Evolutionary conservation across 2,888 invertebrate species (phyloP), one percentile per base, ranked within the genome.

Genomic region (Leptopilina drosophilae): DNA sequence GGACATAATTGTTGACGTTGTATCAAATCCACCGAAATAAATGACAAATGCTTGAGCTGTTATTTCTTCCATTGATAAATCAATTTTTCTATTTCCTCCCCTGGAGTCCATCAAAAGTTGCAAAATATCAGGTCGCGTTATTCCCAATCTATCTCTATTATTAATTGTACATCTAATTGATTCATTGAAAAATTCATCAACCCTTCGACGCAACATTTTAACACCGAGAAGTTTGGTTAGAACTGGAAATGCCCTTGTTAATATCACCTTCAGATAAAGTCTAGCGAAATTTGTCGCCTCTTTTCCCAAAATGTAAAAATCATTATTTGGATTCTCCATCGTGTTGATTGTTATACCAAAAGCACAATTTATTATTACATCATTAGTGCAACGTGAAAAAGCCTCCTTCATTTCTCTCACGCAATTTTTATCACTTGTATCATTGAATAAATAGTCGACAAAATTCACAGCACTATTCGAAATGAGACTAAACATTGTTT

Each of bases 111-210:
- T 92, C 66, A 94, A 87, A 14, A 94, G 84, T 78, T 94, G 93
- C 9, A 94, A 92, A 93, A 94, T 93, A 82, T 94, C 94, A 0
- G 93, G 93, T 78, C 94, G 87, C 6, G 92, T 76, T 42, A 88
- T 86, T 0, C 82, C 82, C 0, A 83, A 73, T 5, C 40, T 69
- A 3, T 81, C 85, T 12, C 86, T 79, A 0, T 64, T 79, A 9
- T 82, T 77, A 5, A 87, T 79, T 0, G 85, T 86, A 1, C 65
- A 62, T 14, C 42, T 46, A 1, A 86, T 78, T 9, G 84, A 62
- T 49, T 81, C 56, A 2, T 14, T 79, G 76, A 87, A 87, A 77
- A 84, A 87, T 0, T 59, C 56, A 0, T 66, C 40, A 4, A 82
- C 49, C 7, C 20, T 15, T 87, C 64, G 85, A 89, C 6, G 33